A percentile compares a stretch with the other conserved stretches of the same genome.
These are phyloP conservation scores for Dendrocincla tyrannina DNA, from an alignment of 2,797 vertebrate genomes.

Conservation along the genomic window DNA sequence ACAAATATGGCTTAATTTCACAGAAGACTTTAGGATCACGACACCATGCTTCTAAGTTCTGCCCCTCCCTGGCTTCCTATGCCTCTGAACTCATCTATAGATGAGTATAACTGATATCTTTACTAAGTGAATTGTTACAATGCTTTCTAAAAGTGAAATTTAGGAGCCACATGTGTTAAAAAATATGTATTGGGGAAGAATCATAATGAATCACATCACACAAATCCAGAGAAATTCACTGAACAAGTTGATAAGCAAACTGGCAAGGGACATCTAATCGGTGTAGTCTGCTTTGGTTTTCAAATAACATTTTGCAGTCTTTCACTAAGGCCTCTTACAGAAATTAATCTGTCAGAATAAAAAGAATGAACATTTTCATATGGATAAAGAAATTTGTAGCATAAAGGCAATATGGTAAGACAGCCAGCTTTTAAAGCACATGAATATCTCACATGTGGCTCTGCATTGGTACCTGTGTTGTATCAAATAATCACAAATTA, in stretches of 20 bases:
- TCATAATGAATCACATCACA: not conserved
- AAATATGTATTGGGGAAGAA: not conserved
- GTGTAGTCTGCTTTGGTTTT: not conserved
- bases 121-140: not conserved
- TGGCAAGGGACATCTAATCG: not conserved
- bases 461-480: not conserved
- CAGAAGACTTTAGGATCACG: not conserved
- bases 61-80: not conserved
- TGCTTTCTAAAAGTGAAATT: not conserved
- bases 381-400: not conserved
- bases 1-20: not conserved
- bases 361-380: not conserved
- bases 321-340: not conserved
- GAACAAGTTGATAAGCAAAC: not conserved
- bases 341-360: not conserved
- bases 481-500: not conserved
- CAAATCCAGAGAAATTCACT: not conserved
- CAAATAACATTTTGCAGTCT: not conserved
- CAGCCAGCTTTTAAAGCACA: not conserved
- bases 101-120: not conserved
- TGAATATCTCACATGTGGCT: not conserved
- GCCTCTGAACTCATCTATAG: not conserved
- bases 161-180: not conserved
- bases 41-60: not conserved
- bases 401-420: not conserved